Evolutionary conservation across 2,888 invertebrate species (phyloP).

Genomic region (Aquatica leii): DNA sequence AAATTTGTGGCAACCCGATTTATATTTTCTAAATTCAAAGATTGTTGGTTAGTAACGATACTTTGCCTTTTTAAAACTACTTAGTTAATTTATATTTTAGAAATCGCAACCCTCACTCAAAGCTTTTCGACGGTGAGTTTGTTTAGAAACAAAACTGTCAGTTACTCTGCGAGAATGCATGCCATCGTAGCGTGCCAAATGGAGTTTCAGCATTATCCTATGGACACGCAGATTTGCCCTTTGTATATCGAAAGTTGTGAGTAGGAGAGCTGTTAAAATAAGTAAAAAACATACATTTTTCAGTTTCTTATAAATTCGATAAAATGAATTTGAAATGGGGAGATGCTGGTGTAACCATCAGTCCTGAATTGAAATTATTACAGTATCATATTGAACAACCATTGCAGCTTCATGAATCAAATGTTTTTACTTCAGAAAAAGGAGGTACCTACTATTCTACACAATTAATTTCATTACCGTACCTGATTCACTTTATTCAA

Average conservation of each 20-base stretch:
- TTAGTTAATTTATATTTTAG: slow-evolving; percentile 64
- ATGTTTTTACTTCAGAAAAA: slow-evolving; percentile 79
- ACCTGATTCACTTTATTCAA: too few species aligned
- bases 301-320: slow-evolving; percentile 82
- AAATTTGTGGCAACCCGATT: slow-evolving; percentile 88
- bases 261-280: slow-evolving; percentile 48
- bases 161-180: slow-evolving; percentile 83
- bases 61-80: too few species aligned
- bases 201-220: slow-evolving; percentile 86
- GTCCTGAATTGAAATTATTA: slow-evolving; percentile 79
- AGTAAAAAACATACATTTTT: slow-evolving; percentile 58
- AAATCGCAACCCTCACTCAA: slow-evolving; percentile 81
- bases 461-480: neutral
- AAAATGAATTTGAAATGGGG: slow-evolving; percentile 81
- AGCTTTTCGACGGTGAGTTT: slow-evolving; percentile 83
- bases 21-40: slow-evolving; percentile 86
- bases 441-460: slow-evolving; percentile 67
- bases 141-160: slow-evolving; percentile 81
- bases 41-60: slow-evolving; percentile 76
- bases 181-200: slow-evolving; percentile 87
- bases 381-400: slow-evolving; percentile 83
- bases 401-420: slow-evolving; percentile 73
- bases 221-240: slow-evolving; percentile 86
- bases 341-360: slow-evolving; percentile 76
- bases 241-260: slow-evolving; percentile 87